Conservation (phyloP, 2,797 vertebrate species). For the Acipenser transmontanus region DNA sequence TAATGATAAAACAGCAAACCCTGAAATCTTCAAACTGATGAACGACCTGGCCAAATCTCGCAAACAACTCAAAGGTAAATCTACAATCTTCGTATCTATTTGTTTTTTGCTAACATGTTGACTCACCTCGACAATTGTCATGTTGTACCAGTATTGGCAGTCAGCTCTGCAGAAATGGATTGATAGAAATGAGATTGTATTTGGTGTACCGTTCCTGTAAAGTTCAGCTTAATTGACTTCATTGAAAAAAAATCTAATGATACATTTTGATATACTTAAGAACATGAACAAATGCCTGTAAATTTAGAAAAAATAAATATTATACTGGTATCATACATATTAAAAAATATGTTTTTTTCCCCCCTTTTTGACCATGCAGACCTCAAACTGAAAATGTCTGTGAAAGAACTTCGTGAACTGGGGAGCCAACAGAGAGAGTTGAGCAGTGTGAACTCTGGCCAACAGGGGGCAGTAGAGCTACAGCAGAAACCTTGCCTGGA, state of each 20-base stretch:
- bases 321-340: not conserved
- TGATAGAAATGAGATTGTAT: no score
- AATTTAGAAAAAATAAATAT: not conserved
- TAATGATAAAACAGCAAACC: constrained; percentile 82
- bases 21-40: constrained; percentile 84
- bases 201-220: no score
- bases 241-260: no score
- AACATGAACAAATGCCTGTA: no score
- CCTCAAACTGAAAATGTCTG: constrained; percentile 73
- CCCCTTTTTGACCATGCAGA: constrained; percentile 47
- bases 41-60: constrained; percentile 83
- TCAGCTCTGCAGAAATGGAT: no score
- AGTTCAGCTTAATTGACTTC: no score
- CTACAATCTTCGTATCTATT: no score
- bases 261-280: no score
- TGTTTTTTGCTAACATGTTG: not conserved
- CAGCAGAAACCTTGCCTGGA: constrained; percentile 63
- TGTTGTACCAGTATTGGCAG: not conserved
- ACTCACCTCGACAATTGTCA: not conserved
- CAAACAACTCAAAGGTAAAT: constrained; percentile 86
- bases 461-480: constrained; percentile 47
- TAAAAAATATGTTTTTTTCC: constrained; percentile 24
- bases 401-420: constrained; percentile 57
- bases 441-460: constrained; percentile 41
- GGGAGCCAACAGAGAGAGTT: constrained; percentile 43